Base-by-base conservation (phyloP, 2,797 vertebrate species). In the Neosalanx taihuensis region DNA sequence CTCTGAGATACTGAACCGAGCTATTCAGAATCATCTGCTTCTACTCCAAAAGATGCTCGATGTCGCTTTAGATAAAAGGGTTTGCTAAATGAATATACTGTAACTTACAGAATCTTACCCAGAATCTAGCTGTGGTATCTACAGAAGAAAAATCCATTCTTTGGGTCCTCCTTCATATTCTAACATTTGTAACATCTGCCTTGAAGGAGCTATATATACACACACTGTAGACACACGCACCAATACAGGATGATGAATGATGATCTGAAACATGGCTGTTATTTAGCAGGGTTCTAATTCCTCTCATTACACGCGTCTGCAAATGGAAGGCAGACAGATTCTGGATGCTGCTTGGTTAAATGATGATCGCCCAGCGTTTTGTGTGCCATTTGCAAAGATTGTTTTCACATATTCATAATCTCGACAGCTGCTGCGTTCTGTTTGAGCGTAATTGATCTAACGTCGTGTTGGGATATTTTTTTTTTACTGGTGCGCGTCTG, bases 381-480 rank as follows among this genome's bases (percentile, higher is more conserved):
- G 64, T 72, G 71, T 73, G 63, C 72, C 76, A 72, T 80, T 83
- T 79, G 64, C 70, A 74, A 86, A 83, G 73, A 46, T 64, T 83
- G 72, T 69, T 83, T 83, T 74, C 65, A 68, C 64, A 72, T 82
- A 78, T 79, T 73, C 71, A 84, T 81, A 62, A 81, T 76, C 60
- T 65, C 60, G 75, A 70, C 88, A 89, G 84, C 85, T 87, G 84
- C 77, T 73, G 73, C 64, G 26, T 80, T 85, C 29, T 69, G 10
- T 63, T 46, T 33, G 62, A 79, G 69, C 46, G 53, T 73, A 76
- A 83, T 80, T 77, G 69, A 82, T 82, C 33, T 71, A 51, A 70
- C 69, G 57, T 83, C 63, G 68, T 74, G 69, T 76, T 77, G 67
- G 30, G 37, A 18, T 53, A 4, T 49, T 18, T 76, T 83, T 31